Evolutionary conservation across 35 echinoderm and acorn worm genomes (phyloP).

Genomic region (Stichopus chloronotus): DNA sequence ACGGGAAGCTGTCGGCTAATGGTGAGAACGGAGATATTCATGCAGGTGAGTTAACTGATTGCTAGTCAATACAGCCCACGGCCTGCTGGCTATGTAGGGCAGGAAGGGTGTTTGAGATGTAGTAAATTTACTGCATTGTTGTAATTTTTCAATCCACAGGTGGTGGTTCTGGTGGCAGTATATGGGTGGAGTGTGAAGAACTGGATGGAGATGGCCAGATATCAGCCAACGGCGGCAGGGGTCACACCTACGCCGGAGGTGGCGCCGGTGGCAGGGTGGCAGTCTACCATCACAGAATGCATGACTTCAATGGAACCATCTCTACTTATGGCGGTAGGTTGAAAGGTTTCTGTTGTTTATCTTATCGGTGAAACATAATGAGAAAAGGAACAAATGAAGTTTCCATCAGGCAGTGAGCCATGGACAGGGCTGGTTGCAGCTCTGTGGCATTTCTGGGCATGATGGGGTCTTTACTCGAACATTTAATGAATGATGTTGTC

Average conservation of each 20-base stretch:
- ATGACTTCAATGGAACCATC: slow-evolving; percentile 89
- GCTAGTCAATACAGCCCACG: no score
- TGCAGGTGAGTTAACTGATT: slow-evolving; percentile 51
- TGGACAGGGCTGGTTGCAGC: no score
- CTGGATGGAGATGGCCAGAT: slow-evolving; percentile 78
- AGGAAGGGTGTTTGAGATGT: no score
- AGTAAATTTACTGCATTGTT: no score
- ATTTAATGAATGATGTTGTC: no score
- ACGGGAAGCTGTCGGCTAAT: slow-evolving; percentile 80
- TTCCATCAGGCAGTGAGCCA: no score
- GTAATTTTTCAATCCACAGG: slow-evolving; percentile 23
- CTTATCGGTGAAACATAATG: no score
- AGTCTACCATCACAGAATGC: slow-evolving; percentile 73
- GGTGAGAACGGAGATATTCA: slow-evolving; percentile 65
- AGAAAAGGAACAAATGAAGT: no score
- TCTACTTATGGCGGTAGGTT: slow-evolving; percentile 74
- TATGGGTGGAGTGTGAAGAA: slow-evolving; percentile 92
- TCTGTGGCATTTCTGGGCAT: no score
- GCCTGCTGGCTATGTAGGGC: no score
- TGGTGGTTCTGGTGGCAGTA: slow-evolving; percentile 82
- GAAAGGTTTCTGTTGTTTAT: no score
- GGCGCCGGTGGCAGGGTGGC: slow-evolving; percentile 82
- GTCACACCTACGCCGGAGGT: slow-evolving; percentile 60
- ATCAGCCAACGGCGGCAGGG: slow-evolving; percentile 66
- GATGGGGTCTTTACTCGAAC: no score